A percentile compares a stretch with the other conserved stretches of the same genome.
These are phyloP conservation scores for Champsocephalus gunnari DNA, from an alignment of 2,797 vertebrate species.

Conservation along the genomic window DNA sequence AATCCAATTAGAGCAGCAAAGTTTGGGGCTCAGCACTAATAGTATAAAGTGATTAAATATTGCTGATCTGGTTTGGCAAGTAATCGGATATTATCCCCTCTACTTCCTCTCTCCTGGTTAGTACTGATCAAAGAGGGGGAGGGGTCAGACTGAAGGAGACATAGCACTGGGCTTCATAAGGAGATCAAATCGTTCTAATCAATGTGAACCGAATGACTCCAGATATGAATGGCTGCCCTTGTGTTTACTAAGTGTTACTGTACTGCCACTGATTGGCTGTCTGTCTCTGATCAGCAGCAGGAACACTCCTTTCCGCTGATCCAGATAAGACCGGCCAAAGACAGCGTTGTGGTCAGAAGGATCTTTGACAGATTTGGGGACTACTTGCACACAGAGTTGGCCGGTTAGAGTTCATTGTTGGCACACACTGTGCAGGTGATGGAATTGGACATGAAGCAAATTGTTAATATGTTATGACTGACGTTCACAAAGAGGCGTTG, in stretches of 20 bases:
- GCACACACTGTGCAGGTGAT: too few species aligned
- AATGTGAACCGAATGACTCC: not conserved
- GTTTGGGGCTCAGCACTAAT: slow-evolving; percentile 40
- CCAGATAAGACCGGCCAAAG: too few species aligned
- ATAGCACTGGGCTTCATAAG: not conserved
- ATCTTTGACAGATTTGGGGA: too few species aligned
- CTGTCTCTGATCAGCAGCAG: not conserved
- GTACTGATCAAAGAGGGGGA: not conserved
- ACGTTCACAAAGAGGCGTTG: too few species aligned
- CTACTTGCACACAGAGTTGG: too few species aligned
- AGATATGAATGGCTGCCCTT: not conserved
- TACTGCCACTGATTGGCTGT: not conserved
- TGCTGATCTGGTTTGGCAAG: slow-evolving; percentile 27
- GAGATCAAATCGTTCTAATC: not conserved
- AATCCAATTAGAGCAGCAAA: slow-evolving; percentile 51
- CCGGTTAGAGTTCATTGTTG: too few species aligned
- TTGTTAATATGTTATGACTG: too few species aligned
- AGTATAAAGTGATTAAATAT: slow-evolving; percentile 31
- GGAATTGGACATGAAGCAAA: too few species aligned
- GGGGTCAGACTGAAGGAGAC: not conserved
- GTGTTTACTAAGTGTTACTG: not conserved
- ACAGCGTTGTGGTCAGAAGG: too few species aligned
- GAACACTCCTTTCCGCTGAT: not conserved
- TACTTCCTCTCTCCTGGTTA: not conserved
- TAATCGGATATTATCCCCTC: slow-evolving; percentile 15